Evolutionary conservation across 2,888 invertebrate genomes (phyloP).

Genomic region (Protophormia terraenovae): DNA sequence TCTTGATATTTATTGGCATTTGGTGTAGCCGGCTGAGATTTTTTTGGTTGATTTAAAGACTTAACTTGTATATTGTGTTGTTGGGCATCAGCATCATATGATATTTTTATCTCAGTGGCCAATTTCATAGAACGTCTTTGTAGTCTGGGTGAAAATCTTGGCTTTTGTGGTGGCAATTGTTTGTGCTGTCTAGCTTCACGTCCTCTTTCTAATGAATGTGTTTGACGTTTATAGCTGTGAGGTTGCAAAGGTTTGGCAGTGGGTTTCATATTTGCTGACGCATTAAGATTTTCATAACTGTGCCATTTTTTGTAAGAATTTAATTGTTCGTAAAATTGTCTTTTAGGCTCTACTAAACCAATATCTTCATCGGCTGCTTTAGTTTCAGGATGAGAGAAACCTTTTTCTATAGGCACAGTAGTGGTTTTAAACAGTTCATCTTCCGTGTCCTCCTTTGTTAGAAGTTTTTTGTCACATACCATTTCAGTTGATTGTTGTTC

Average conservation of each 20-base stretch:
- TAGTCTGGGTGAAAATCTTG: constrained; percentile 72
- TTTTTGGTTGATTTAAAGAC: constrained; percentile 34
- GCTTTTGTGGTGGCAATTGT: constrained; percentile 77
- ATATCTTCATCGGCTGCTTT: constrained; percentile 77
- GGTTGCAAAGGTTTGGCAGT: background rate
- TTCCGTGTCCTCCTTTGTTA: background rate
- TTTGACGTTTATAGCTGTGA: constrained; percentile 67
- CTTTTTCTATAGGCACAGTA: constrained; percentile 71
- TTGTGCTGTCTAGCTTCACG: constrained; percentile 58
- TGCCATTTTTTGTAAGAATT: constrained; percentile 67
- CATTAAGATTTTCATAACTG: constrained; percentile 65
- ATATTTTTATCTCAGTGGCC: constrained; percentile 77
- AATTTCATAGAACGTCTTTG: constrained; percentile 76
- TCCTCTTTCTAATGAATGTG: constrained; percentile 75
- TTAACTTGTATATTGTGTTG: constrained; percentile 47
- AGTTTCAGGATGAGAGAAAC: constrained; percentile 77
- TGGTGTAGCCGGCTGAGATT: background rate
- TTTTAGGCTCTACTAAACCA: constrained; percentile 77
- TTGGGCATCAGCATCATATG: constrained; percentile 66
- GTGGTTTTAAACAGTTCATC: constrained; percentile 13
- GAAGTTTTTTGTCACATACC: background rate
- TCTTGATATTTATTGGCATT: background rate
- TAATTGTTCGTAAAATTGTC: constrained; percentile 77
- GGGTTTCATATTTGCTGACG: constrained; percentile 18
- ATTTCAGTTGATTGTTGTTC: background rate